Base-by-base conservation (phyloP, 2,113 vertebrate species). In the Catharus fuscescens region DNA sequence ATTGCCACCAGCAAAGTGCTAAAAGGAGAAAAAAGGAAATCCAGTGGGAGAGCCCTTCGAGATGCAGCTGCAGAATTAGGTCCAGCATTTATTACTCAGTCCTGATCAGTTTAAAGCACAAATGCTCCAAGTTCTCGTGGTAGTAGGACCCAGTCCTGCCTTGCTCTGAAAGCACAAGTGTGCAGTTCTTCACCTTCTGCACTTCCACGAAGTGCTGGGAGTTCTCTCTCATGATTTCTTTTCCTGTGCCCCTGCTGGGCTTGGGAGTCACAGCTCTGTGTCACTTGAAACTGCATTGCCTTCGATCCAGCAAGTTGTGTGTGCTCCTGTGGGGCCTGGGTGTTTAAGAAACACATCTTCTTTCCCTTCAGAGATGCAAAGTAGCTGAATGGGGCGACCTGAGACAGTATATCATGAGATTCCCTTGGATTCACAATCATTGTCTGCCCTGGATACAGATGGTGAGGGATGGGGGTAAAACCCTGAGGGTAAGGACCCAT, bases 401-500 rank as follows among this genome's bases (percentile, higher is more conserved):
- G 25, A 62, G 52, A 66, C 17, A 34, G 74, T 78, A 86, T 83
- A 73, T 92, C 80, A 85, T 32, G 54, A 96, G 96, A 97, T 97
- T 97, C 94, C 92, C 93, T 95, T 94, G 92, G 95, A 96, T 92
- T 96, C 90, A 56, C 91, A 95, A 79, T 74, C 45, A 4, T 95
- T 50, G 88, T 97, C 90, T 98, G 97, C 97, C 93, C 79, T 77
- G 62, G 62, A 81, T 96, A 73, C 97, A 98, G 97, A 97, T 98
- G 98, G 98, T 73, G 66, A 86, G 87, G 94, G 71, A 80, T 52
- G 88, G 72, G 77, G 67, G 64, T 50, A 90, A 95, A 82, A 95
- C 94, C 95, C 95, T 80, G 79, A 95, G 92, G 92, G 88, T 9
- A 94, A 87, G 92, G 92, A 70, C 91, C 97, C 92, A 95, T 95